Evolutionary conservation across 2,888 invertebrate genomes (phyloP), one percentile per base, ranked within the genome.

Genomic region (Apamea anceps): DNA sequence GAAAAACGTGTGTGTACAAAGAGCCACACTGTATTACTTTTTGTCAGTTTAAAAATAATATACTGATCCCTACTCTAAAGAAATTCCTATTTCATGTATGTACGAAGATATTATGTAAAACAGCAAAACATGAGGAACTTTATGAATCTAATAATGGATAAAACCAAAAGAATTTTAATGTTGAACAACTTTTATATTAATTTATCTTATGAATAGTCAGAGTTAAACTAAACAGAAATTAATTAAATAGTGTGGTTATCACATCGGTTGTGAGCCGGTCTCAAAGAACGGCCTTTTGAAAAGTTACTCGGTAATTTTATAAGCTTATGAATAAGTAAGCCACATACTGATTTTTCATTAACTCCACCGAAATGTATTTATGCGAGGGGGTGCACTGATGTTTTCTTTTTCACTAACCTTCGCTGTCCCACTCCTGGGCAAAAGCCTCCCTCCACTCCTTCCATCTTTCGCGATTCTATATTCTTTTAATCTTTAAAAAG

Each of bases 221-320:
- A 82, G 76, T 87, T 82, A 60, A 66, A 76, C 48, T 45, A 57
- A 66, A 65, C 10, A 48, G 25, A 72, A 79, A 84, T 78, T 87
- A 80, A 87, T 87, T 84, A 87, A 81, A 77, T 74, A 63, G n/a
- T 77, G 78, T 25, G 79, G 79, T 75, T 77, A 65, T 54, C 37
- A 83, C 32, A 75, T 86, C 51, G 32, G 32, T 62, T 62, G 54
- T 42, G 15, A 75, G 67, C 28, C 42, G 10, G 25, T 72, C 45
- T 72, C n/a, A 57, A 79, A 71, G 42, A 42, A 48, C 28, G 12
- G 12, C 21, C 57, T 28, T 62, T 62, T 37, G 51, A 32, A 57
- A 79, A 77, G 32, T 12, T 75, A 62, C 21, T 37, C 6, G 18
- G 15, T 85, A 78, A 42, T 84, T 72, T 51, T 72, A 48, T 65